phyloP scores from a whole-genome alignment of 2,113 vertebrate genomes.

The Trogon melanurus region DNA sequence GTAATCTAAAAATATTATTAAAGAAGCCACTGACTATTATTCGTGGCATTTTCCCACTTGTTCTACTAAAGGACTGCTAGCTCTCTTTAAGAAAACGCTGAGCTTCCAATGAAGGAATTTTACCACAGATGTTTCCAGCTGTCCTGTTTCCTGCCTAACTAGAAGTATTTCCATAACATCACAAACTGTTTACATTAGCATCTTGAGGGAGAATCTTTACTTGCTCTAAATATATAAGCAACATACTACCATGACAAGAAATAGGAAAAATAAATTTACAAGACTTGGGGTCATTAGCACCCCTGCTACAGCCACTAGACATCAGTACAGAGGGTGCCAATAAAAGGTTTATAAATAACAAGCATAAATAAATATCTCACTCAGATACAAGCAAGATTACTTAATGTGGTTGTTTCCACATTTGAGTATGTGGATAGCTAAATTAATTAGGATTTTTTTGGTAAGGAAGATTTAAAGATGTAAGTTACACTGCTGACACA shows the following conservation, averaged over 20 bases:
- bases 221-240: neutral
- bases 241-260: neutral
- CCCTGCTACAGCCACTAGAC: neutral
- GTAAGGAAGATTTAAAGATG: neutral
- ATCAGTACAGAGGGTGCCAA: neutral
- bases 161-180: conserved; percentile 1
- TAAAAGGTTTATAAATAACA: neutral
- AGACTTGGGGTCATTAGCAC: neutral
- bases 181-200: neutral
- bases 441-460: neutral
- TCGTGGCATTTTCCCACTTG: neutral
- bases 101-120: neutral
- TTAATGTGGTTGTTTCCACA: conserved; percentile 9
- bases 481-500: neutral
- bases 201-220: neutral
- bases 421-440: neutral
- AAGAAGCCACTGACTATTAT: neutral
- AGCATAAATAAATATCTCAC: neutral
- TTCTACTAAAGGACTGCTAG: neutral
- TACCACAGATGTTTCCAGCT: neutral
- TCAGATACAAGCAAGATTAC: neutral
- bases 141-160: neutral
- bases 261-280: neutral
- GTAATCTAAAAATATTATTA: neutral
- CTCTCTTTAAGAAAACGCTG: neutral